Base-by-base conservation (phyloP, 2,113 vertebrate genomes). In the Lepisosteus osseus region DNA sequence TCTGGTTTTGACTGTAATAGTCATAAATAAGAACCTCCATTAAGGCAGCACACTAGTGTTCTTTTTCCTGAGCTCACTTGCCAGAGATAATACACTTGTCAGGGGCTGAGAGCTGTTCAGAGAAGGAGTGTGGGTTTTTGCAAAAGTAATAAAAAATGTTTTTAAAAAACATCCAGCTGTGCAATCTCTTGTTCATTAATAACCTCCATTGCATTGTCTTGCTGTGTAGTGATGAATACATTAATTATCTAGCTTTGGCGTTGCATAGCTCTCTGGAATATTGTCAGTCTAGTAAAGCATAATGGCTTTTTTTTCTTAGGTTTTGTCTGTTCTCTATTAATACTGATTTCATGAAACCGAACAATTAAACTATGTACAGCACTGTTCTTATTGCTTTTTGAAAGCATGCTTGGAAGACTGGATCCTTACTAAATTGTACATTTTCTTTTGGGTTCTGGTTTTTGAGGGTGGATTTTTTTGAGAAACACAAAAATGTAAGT, bases 21-120 rank as follows among this genome's bases (percentile, higher is more conserved):
- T 41, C 67, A 56, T 68, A 59, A 67, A 67, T 61, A 72, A 61
- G 45, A 72, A 72, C 71, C 51, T 17, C 6, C 14, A 8, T 9
- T 57, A 57, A 72, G 41, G 15, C 7, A 47, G 42, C n/a, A 17
- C 43, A 1, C 55, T 42, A 65, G 29, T 14, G 5, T 29, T 14
- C 63, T 14, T 7, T 51, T 51, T 54, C 42, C 44, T 17, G 14
- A 17, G 5, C 8, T 15, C 7, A 15, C 13, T 51, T 9, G 47
- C 47, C 2, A 9, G 47, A 51, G 47, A 51, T 51, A 9, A 51
- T 5, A 51, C 47, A 51, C 47, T 51, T 51, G 47, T 51, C 47
- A 51, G 47, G 47, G 9, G 47, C 47, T 51, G 47, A 51, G 47
- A 51, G 47, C 47, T 9, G 47, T 51, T 5, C 5, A 11, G 17